These are phyloP conservation scores for Allygus modestus DNA, from an alignment of 2,888 invertebrate genomes.

Conservation along the genomic window DNA sequence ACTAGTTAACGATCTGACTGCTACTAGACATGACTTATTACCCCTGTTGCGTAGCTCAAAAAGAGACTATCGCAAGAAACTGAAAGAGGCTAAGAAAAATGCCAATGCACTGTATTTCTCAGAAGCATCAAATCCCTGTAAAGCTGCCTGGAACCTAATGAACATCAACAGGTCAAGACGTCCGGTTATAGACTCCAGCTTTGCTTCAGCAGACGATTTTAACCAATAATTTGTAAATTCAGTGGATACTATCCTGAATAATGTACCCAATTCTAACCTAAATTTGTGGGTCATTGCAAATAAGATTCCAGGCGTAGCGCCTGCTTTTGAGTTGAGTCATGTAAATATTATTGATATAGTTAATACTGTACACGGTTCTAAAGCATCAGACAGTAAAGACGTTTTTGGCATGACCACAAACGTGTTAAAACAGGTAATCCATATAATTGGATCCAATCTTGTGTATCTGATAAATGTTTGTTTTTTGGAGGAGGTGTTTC, in stretches of 20 bases:
- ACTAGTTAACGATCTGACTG: no score
- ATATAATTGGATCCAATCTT: neutral
- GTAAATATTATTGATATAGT: neutral
- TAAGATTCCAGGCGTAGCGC: neutral
- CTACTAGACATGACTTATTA: no score
- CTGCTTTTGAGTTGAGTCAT: neutral
- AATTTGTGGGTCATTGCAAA: neutral
- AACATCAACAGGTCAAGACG: neutral
- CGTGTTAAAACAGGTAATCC: neutral
- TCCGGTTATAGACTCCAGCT: neutral
- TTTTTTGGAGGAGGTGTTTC: constrained; percentile 24
- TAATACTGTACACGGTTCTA: constrained; percentile 33
- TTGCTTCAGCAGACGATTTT: neutral
- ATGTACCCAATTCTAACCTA: neutral
- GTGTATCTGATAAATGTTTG: constrained; percentile 7
- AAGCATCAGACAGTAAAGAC: constrained; percentile 16
- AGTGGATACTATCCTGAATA: neutral
- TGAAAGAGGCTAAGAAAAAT: constrained; percentile 24
- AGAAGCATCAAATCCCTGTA: constrained; percentile 22
- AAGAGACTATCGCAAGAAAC: neutral
- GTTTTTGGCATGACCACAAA: constrained; percentile 41
- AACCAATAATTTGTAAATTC: neutral
- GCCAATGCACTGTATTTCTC: constrained; percentile 29
- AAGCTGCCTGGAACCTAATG: constrained; percentile 42
- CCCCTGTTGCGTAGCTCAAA: no score